A percentile compares a stretch with the other conserved stretches of the same genome.
phyloP scores from a whole-genome alignment of 2,888 invertebrate genomes.

The Catonia carolina region DNA sequence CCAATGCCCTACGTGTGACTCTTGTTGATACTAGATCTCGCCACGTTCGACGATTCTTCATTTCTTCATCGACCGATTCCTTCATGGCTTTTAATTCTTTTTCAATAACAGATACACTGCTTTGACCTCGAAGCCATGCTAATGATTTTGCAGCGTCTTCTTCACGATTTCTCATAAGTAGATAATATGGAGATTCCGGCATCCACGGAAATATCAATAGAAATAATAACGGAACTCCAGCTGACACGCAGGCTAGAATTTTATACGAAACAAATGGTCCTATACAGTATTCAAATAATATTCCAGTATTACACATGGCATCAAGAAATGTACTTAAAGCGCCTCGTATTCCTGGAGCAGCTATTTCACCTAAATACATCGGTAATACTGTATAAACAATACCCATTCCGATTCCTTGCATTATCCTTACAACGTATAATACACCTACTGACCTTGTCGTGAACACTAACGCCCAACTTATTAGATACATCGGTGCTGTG shows the following conservation, averaged over 20 bases:
- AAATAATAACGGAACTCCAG: constrained; percentile 52
- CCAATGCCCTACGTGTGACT: constrained; percentile 20
- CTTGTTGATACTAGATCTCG: constrained; percentile 22
- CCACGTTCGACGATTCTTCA: constrained; percentile 20
- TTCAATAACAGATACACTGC: not conserved
- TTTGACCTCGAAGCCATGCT: constrained; percentile 49
- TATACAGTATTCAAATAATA: constrained; percentile 55
- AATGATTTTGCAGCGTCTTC: constrained; percentile 54
- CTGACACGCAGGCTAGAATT: constrained; percentile 50
- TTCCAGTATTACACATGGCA: constrained; percentile 46
- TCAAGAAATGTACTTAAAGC: constrained; percentile 42
- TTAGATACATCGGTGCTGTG: constrained; percentile 27
- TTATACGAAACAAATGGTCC: constrained; percentile 53
- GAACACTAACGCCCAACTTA: constrained; percentile 28
- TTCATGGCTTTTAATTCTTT: constrained; percentile 21
- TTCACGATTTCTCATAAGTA: constrained; percentile 48
- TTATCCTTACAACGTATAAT: constrained; percentile 27
- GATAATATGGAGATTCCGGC: constrained; percentile 62
- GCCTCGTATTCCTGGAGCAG: constrained; percentile 45
- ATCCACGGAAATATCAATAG: constrained; percentile 52
- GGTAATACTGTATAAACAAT: constrained; percentile 68
- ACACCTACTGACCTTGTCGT: constrained; percentile 18
- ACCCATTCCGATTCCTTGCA: constrained; percentile 41
- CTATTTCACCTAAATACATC: constrained; percentile 82
- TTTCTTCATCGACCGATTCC: constrained; percentile 24